Evolutionary conservation across 2,888 invertebrate species (phyloP).

Genomic region (Hydraecia micacea): DNA sequence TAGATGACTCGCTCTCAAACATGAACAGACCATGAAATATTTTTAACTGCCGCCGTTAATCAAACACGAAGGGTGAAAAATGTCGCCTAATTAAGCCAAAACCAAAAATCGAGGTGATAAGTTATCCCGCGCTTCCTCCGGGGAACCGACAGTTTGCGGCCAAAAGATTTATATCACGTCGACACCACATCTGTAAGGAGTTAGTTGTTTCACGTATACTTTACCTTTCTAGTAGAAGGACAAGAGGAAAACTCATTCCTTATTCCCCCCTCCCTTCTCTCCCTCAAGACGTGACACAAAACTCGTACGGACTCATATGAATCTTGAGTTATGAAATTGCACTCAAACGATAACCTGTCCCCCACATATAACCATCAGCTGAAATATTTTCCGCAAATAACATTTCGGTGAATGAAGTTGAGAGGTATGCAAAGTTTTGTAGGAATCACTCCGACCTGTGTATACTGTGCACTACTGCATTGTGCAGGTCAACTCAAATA

Average conservation of each 20-base stretch:
- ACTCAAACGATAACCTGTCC: slow-evolving; percentile 36
- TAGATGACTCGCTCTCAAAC: slow-evolving; percentile 16
- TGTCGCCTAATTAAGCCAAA: slow-evolving; percentile 45
- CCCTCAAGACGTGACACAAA: slow-evolving; percentile 44
- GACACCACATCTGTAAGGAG: slow-evolving; percentile 21
- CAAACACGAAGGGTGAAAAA: slow-evolving; percentile 33
- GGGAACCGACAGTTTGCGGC: slow-evolving; percentile 24
- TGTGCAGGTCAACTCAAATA: slow-evolving; percentile 13
- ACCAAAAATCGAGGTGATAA: slow-evolving; percentile 41
- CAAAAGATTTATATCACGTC: slow-evolving; percentile 54
- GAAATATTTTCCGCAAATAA: slow-evolving; percentile 43
- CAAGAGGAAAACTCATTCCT: slow-evolving; percentile 5
- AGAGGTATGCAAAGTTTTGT: slow-evolving; percentile 41
- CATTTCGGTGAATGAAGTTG: slow-evolving; percentile 22
- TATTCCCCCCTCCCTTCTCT: not conserved
- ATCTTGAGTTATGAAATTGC: slow-evolving; percentile 49
- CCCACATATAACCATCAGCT: slow-evolving; percentile 40
- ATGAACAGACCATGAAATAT: slow-evolving; percentile 14
- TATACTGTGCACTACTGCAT: not conserved
- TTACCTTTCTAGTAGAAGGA: slow-evolving; percentile 26
- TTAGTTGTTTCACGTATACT: slow-evolving; percentile 22
- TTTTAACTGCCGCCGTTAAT: slow-evolving; percentile 47
- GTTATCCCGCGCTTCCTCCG: slow-evolving; percentile 13
- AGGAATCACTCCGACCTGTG: not conserved
- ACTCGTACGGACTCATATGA: slow-evolving; percentile 29